Percentiles rank a stretch among this genome's conserved stretches.
phyloP scores from a whole-genome alignment of 2,113 vertebrate species.

The Lepus americanus region DNA sequence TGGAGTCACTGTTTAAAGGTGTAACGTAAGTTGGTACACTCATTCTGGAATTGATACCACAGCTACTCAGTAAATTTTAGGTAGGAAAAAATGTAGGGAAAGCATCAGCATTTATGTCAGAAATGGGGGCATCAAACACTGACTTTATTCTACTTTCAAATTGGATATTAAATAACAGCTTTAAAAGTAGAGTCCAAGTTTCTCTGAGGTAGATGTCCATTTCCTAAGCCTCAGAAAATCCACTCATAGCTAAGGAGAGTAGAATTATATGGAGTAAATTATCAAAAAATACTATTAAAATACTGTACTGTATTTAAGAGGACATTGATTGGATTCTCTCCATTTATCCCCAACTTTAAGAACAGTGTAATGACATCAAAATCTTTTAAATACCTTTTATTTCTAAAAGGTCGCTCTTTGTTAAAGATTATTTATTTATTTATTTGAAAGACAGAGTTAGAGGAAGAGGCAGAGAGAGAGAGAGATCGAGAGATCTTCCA shows the following conservation, averaged over 20 bases:
- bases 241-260: neutral
- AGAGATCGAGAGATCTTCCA: too few species aligned
- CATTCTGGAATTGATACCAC: neutral
- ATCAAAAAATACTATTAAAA: conserved; percentile 56
- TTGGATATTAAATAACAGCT: conserved; percentile 45
- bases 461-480: too few species aligned
- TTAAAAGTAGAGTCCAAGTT: conserved; percentile 55
- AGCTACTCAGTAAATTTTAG: conserved; percentile 13
- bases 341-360: conserved; percentile 10
- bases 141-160: conserved; percentile 24
- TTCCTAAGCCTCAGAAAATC: conserved; percentile 51
- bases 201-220: neutral
- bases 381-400: neutral
- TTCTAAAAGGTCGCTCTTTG: conserved; percentile 1
- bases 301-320: neutral
- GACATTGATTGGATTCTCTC: neutral
- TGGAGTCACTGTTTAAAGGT: conserved; percentile 11
- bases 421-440: too few species aligned
- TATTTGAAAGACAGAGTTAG: too few species aligned
- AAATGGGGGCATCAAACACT: neutral
- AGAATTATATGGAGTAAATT: conserved; percentile 8
- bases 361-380: neutral
- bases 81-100: neutral
- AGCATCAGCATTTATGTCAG: conserved; percentile 4
- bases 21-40: neutral